phyloP scores from a whole-genome alignment of 2,797 vertebrate genomes.

The Xiphophorus birchmanni region DNA sequence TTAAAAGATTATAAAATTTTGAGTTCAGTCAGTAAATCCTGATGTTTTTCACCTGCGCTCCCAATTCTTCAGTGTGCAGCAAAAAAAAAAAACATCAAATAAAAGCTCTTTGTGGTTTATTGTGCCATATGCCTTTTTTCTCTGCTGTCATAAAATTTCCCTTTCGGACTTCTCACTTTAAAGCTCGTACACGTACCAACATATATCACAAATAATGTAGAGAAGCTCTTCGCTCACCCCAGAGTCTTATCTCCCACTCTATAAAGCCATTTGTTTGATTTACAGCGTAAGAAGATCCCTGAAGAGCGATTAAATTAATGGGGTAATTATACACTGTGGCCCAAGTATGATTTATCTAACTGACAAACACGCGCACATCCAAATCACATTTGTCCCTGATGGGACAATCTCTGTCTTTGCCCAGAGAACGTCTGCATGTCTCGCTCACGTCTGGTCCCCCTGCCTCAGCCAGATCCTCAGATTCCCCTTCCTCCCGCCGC shows the following conservation, averaged over 20 bases:
- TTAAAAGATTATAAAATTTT: background rate
- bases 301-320: conserved; percentile 78
- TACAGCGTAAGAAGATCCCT: conserved; percentile 61
- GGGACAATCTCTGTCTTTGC: conserved; percentile 53
- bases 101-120: conserved; percentile 11
- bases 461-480: conserved; percentile 37
- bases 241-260: conserved; percentile 11
- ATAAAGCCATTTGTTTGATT: conserved; percentile 68
- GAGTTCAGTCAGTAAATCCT: background rate
- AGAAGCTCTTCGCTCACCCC: conserved; percentile 10
- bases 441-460: conserved; percentile 35
- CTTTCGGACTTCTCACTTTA: background rate
- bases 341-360: conserved; percentile 71
- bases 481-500: conserved; percentile 31
- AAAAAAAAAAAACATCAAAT: background rate
- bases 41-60: background rate
- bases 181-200: background rate
- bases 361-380: conserved; percentile 29
- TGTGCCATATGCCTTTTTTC: conserved; percentile 8
- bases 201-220: conserved; percentile 24
- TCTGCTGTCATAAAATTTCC: background rate
- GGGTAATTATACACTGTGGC: conserved; percentile 74
- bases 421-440: conserved; percentile 59
- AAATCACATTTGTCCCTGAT: conserved; percentile 25
- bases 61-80: background rate